phyloP scores from a whole-genome alignment of 2,888 invertebrate genomes.

The Nymphalis polychloros region DNA sequence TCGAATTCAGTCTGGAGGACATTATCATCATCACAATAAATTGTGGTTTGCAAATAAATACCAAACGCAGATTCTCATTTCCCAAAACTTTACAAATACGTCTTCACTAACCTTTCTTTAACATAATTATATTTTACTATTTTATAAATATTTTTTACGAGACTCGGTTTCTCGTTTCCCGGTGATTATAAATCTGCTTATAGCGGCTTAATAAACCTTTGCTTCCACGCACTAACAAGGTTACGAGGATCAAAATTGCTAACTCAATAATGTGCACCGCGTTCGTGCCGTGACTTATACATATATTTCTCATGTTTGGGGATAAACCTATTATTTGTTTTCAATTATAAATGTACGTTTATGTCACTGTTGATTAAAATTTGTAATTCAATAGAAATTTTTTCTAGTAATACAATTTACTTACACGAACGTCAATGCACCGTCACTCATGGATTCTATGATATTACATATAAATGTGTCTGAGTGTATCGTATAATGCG shows the following conservation, averaged over 20 bases:
- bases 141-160: not conserved
- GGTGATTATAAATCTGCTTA: conserved; percentile 8
- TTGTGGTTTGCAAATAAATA: no score
- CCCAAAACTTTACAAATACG: no score
- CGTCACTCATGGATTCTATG: no score
- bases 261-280: conserved; percentile 23
- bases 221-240: conserved; percentile 22
- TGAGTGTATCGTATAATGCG: no score
- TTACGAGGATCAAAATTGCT: conserved; percentile 24
- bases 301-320: not conserved
- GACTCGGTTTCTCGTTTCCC: not conserved
- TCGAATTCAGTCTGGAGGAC: no score
- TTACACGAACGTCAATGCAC: no score
- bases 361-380: not conserved
- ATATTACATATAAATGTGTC: no score
- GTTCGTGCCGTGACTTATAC: not conserved
- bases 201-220: conserved; percentile 11
- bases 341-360: not conserved
- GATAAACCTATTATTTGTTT: not conserved
- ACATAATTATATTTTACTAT: not conserved
- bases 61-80: no score
- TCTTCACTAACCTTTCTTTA: no score
- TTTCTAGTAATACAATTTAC: no score
- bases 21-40: no score
- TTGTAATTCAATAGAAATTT: no score